These are phyloP conservation scores for Scomber colias DNA, from an alignment of 2,113 vertebrate genomes.

Conservation along the genomic window DNA sequence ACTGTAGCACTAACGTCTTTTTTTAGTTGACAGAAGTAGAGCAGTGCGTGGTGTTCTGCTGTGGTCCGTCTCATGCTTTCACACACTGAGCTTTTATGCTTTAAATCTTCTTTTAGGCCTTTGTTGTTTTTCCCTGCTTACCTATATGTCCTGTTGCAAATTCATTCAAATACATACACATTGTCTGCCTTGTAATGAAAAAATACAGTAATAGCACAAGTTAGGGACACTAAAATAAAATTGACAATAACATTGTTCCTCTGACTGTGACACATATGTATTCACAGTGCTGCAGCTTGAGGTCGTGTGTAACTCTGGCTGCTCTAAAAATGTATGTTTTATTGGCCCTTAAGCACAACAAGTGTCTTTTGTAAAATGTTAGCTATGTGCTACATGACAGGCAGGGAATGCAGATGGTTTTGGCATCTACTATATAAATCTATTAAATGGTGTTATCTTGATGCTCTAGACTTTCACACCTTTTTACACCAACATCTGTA, in stretches of 20 bases:
- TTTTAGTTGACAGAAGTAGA: background rate
- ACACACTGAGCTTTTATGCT: background rate
- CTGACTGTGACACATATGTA: background rate
- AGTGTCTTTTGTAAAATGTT: background rate
- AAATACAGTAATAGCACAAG: slow-evolving; percentile 1
- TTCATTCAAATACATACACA: background rate
- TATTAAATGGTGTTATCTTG: background rate
- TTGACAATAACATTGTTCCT: background rate
- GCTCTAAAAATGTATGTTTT: background rate
- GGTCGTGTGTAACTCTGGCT: background rate
- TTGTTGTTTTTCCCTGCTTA: background rate
- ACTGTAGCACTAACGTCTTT: background rate
- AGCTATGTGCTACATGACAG: background rate
- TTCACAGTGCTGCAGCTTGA: background rate
- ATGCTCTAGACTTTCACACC: background rate
- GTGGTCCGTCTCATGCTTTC: background rate
- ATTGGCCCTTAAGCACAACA: background rate
- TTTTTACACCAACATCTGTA: background rate
- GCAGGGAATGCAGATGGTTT: background rate
- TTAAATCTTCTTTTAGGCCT: background rate
- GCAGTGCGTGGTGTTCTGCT: background rate
- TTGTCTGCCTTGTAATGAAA: slow-evolving; percentile 3
- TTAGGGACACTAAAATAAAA: slow-evolving; percentile 19
- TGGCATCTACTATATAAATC: background rate
- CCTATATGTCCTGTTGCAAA: background rate